Evolutionary conservation across 2,797 vertebrate genomes (phyloP).

Genomic region (Diglossa cyanea): DNA sequence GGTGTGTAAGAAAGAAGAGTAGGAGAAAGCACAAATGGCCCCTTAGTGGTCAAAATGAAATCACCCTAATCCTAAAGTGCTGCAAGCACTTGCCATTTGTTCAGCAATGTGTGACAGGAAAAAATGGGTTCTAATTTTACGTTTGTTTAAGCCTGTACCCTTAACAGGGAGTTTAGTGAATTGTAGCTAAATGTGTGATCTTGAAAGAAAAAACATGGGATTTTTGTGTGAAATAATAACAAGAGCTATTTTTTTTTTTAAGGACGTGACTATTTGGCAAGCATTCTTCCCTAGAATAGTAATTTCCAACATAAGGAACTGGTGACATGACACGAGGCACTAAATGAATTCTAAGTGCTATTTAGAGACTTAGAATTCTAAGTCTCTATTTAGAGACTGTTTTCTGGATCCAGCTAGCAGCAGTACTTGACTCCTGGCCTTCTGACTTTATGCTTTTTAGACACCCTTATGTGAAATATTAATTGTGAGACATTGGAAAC

Average conservation of each 20-base stretch:
- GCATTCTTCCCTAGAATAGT: neutral
- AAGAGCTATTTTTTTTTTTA: neutral
- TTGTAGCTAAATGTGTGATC: neutral
- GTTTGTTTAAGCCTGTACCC: fast-evolving
- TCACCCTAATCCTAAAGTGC: neutral
- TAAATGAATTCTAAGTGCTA: neutral
- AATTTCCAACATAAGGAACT: neutral
- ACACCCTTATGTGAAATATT: neutral
- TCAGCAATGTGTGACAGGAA: neutral
- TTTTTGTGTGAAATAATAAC: neutral
- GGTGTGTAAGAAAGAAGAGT: neutral
- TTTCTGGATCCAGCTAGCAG: neutral
- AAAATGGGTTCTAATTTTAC: neutral
- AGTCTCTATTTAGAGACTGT: neutral
- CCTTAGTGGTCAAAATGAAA: neutral
- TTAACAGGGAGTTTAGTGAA: neutral
- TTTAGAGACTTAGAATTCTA: too few species aligned
- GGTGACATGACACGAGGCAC: neutral
- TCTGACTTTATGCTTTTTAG: neutral
- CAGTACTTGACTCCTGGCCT: neutral
- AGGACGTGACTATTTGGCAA: neutral
- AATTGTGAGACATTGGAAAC: neutral
- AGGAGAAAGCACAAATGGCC: neutral
- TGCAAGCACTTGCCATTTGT: neutral
- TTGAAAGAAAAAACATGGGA: neutral